Conservation (phyloP, 2,888 invertebrate species). For the Amorpha juglandis region DNA sequence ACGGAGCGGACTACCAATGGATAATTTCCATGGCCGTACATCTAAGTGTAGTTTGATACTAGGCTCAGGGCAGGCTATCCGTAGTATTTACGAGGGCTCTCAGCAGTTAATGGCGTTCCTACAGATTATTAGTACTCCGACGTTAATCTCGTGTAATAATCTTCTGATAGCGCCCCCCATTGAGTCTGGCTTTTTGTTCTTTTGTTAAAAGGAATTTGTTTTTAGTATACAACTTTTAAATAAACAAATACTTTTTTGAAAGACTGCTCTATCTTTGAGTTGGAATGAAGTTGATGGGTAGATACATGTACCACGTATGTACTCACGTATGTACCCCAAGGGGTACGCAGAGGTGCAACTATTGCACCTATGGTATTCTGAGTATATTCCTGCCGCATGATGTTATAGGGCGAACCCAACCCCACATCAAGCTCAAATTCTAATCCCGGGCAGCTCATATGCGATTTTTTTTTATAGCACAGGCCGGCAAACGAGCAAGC, state of each 20-base stretch:
- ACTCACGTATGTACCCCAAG: too few species aligned
- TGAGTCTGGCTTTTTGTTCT: conserved; percentile 13
- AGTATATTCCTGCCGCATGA: too few species aligned
- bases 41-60: conserved; percentile 47
- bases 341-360: too few species aligned
- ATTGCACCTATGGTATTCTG: too few species aligned
- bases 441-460: too few species aligned
- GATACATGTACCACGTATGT: too few species aligned
- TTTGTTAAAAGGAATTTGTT: conserved; percentile 11
- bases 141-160: conserved; percentile 24
- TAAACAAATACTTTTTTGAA: not conserved
- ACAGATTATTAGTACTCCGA: conserved; percentile 28
- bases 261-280: not conserved
- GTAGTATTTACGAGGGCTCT: conserved; percentile 57
- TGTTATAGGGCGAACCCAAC: too few species aligned
- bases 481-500: too few species aligned
- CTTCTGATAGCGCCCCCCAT: not conserved
- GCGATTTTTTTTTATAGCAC: too few species aligned
- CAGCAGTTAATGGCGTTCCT: conserved; percentile 28
- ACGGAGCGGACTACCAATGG: not conserved
- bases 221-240: conserved; percentile 2
- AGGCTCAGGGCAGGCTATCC: conserved; percentile 56
- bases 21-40: conserved; percentile 32
- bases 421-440: too few species aligned
- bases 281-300: not conserved